These are phyloP conservation scores for Sebastes matsubarae DNA, from an alignment of 2,797 vertebrate species.

Conservation along the genomic window DNA sequence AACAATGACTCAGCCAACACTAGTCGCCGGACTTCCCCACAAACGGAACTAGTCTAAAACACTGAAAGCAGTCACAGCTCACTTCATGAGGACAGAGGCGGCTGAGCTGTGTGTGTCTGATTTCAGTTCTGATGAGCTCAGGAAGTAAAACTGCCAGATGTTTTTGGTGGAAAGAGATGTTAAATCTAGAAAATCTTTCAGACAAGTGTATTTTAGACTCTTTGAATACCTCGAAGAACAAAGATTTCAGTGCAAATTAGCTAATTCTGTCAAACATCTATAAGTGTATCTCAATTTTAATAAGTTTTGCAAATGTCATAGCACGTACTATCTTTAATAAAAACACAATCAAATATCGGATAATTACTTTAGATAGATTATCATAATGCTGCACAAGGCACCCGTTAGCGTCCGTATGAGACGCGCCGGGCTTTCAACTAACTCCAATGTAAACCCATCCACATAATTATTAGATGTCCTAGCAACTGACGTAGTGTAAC, in stretches of 20 bases:
- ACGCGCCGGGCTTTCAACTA: no score
- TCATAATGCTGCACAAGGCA: background rate
- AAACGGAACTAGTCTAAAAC: background rate
- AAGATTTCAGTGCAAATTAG: background rate
- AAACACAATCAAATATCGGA: background rate
- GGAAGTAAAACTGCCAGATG: constrained; percentile 39
- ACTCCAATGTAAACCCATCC: no score
- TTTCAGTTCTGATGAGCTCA: constrained; percentile 37
- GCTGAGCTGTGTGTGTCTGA: constrained; percentile 1
- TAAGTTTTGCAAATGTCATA: no score
- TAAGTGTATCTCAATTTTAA: background rate
- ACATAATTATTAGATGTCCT: no score
- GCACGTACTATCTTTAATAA: background rate
- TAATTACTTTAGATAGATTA: background rate
- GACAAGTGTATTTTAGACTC: background rate
- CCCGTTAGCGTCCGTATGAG: no score
- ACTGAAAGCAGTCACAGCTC: background rate
- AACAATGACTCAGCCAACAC: constrained; percentile 19
- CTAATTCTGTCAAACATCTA: background rate
- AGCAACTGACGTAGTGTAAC: no score
- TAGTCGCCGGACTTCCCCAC: background rate
- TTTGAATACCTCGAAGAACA: background rate
- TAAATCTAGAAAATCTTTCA: background rate
- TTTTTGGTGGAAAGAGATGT: background rate
- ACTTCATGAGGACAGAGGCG: background rate